Evolutionary conservation across 2,888 invertebrate genomes (phyloP).

Genomic region (Ennomos erosarius): DNA sequence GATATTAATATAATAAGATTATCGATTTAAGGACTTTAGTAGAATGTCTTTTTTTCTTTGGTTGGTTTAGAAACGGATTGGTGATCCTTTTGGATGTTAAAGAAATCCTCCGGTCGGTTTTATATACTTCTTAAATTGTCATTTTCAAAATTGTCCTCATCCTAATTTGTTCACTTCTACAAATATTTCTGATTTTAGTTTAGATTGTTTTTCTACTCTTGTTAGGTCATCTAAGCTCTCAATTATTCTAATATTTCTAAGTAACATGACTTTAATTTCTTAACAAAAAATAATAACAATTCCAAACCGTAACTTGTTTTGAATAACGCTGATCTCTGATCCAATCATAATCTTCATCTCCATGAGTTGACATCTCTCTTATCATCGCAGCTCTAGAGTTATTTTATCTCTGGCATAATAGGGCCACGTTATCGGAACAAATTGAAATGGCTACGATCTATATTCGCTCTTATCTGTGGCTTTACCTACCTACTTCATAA

Average conservation of each 20-base stretch:
- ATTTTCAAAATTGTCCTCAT: too few relatives aligned
- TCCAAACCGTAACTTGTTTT: too few relatives aligned
- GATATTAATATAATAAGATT: conserved; percentile 27
- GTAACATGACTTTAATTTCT: too few relatives aligned
- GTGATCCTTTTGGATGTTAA: neutral
- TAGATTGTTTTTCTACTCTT: too few relatives aligned
- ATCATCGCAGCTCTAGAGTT: conserved; percentile 18
- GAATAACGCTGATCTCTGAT: neutral
- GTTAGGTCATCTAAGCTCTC: too few relatives aligned
- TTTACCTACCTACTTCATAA: conserved; percentile 13
- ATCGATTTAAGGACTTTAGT: conserved; percentile 8
- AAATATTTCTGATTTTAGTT: too few relatives aligned
- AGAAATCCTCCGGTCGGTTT: too few relatives aligned
- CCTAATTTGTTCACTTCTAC: too few relatives aligned
- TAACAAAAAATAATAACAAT: too few relatives aligned
- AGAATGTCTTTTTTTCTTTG: conserved; percentile 3
- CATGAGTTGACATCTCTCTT: conserved; percentile 11
- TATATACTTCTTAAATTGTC: too few relatives aligned
- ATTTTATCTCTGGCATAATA: conserved; percentile 25
- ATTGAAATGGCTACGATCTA: conserved; percentile 35
- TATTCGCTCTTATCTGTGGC: conserved; percentile 32
- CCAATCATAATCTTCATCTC: neutral
- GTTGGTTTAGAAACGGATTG: neutral
- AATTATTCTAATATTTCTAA: too few relatives aligned
- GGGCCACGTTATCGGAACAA: conserved; percentile 32